Base-by-base conservation (phyloP, 1,140 invertebrate species). In the Steinernema khuongi region DNA sequence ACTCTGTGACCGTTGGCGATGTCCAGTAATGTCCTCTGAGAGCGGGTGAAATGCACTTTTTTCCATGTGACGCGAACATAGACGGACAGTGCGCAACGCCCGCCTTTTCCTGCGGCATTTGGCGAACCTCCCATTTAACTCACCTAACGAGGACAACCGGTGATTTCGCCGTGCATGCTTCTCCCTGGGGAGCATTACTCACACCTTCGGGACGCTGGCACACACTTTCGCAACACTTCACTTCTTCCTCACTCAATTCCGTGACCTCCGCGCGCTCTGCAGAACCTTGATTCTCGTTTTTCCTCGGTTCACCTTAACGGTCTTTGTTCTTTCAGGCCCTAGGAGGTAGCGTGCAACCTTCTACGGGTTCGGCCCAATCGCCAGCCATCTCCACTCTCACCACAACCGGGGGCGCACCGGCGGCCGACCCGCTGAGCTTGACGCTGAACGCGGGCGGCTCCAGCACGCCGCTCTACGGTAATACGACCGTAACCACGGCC, bases 271-370 rank as follows among this genome's bases (percentile, higher is more conserved):
- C n/a, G n/a, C n/a, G 50, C 26, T 60, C 50, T 22, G 14, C 22
- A 4, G 26, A 60, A 60, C 19, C 26, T 22, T 22, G 19, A 7
- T 60, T 7, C 4, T 60, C 26, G 7, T 60, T 17, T 7, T 14
- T 22, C 14, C 50, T 14, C 19, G 50, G 14, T 22, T 60, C 22
- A 17, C 50, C 14, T 41, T 41, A 41, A 41, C n/a, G n/a, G n/a
- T 7, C 36, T 11, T 41, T 41, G 7, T 7, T 41, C n/a, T 60
- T 60, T 60, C 50, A 60, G 50, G 50, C 50, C 50, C 50, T 60
- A 60, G 50, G 50, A 60, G 50, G 50, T 60, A 60, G 50, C 50
- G 50, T 60, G 50, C 50, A 60, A 26, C 50, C 50, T 60, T 60
- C 50, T 7, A 60, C 50, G 50, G 50, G 50, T 60, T 60, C 50